A percentile compares a stretch with the other conserved stretches of the same genome.
Evolutionary conservation across 2,113 vertebrate genomes (phyloP).

Genomic region (Vulpes vulpes): DNA sequence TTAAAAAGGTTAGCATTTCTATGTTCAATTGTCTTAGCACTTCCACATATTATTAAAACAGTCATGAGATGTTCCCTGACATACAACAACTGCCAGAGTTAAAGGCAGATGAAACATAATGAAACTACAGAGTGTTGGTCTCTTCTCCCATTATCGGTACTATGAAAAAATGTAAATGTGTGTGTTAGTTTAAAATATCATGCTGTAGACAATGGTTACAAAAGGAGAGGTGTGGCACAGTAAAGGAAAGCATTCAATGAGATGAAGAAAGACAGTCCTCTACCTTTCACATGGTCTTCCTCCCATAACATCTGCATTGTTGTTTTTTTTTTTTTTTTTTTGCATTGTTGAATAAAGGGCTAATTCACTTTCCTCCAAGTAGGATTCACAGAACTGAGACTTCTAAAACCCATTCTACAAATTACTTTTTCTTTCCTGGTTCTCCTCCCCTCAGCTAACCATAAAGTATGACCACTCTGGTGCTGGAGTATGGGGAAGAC

Average conservation of each 20-base stretch:
- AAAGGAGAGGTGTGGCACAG: not conserved
- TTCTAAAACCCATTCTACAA: not conserved
- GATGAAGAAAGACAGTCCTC: not conserved
- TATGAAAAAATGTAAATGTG: not conserved
- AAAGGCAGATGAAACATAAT: not conserved
- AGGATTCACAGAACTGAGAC: not conserved
- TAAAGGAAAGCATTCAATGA: not conserved
- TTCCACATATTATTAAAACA: not conserved
- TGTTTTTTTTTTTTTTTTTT: too few species aligned
- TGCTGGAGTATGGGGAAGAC: not conserved
- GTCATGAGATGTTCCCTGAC: not conserved
- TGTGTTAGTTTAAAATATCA: slow-evolving; percentile 26
- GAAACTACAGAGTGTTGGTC: not conserved
- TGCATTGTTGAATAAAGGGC: not conserved
- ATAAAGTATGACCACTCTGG: not conserved
- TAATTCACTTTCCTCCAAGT: not conserved
- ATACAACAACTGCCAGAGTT: not conserved
- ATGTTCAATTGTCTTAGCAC: not conserved
- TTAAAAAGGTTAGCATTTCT: not conserved
- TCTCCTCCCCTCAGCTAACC: not conserved
- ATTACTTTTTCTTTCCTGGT: not conserved
- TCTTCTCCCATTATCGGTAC: not conserved
- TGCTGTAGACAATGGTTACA: not conserved
- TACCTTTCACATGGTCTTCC: not conserved
- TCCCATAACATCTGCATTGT: not conserved